A percentile compares a stretch with the other conserved stretches of the same genome.
Evolutionary conservation across 1,140 invertebrate genomes (phyloP).

Genomic region (Drosophila sulfurigaster): DNA sequence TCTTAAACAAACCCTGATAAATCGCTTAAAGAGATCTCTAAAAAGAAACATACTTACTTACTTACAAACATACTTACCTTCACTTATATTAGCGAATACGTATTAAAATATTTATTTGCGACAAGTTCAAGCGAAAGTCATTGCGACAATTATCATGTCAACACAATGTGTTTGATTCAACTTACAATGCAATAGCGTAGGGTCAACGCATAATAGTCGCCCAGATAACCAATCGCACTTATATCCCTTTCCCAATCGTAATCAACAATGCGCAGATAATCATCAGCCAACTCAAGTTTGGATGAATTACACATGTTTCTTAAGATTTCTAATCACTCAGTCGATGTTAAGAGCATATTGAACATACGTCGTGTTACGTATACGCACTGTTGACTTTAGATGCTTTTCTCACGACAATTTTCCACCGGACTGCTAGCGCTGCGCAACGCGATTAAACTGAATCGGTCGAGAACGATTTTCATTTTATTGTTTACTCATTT

Average conservation of each 20-base stretch:
- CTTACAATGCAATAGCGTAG: constrained; percentile 58
- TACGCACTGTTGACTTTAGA: constrained; percentile 27
- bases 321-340: constrained; percentile 58
- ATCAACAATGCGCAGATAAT: constrained; percentile 32
- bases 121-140: constrained; percentile 38
- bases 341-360: constrained; percentile 56
- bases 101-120: not conserved
- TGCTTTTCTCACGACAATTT: constrained; percentile 38
- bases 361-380: constrained; percentile 62
- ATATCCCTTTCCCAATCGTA: constrained; percentile 45
- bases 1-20: too few relatives aligned
- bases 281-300: not conserved
- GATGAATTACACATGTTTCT: constrained; percentile 19
- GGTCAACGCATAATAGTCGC: constrained; percentile 71
- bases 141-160: constrained; percentile 27
- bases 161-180: constrained; percentile 13
- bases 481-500: constrained; percentile 40
- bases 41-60: too few relatives aligned
- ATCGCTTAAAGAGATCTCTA: too few relatives aligned
- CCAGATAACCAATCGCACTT: constrained; percentile 67
- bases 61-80: not conserved
- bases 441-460: constrained; percentile 60
- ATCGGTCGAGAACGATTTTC: constrained; percentile 38
- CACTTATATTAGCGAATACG: not conserved
- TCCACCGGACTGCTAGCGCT: constrained; percentile 26